Conservation (phyloP, 2,113 vertebrate species). For the Chauna torquata region DNA sequence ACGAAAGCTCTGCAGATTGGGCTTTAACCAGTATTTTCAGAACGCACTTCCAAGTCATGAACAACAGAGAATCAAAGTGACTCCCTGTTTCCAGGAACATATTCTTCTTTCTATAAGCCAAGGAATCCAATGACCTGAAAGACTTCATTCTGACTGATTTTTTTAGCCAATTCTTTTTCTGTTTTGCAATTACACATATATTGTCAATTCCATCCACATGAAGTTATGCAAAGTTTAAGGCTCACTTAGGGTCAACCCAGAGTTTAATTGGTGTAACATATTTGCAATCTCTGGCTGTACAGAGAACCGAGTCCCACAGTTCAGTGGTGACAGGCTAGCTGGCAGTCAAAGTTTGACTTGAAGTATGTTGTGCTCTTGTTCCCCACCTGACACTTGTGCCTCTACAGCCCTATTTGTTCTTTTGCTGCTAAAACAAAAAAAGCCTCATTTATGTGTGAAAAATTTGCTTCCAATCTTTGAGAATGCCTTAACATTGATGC, state of each 20-base stretch:
- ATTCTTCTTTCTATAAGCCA: not conserved
- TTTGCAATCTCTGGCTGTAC: not conserved
- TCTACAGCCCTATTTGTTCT: not conserved
- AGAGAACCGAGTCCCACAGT: not conserved
- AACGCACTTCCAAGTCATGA: not conserved
- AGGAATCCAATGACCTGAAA: not conserved
- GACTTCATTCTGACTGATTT: not conserved
- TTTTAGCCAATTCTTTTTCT: not conserved
- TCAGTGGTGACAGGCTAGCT: not conserved
- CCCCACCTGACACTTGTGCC: fast-evolving
- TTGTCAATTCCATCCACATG: not conserved
- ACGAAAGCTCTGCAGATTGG: not conserved
- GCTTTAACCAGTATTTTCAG: not conserved
- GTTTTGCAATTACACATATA: not conserved
- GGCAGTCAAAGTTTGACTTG: not conserved
- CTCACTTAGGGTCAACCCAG: not conserved
- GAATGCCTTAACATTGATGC: not conserved
- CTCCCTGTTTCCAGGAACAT: not conserved
- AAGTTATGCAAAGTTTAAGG: not conserved
- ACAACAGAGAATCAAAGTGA: not conserved
- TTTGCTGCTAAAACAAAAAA: not conserved
- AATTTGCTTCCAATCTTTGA: not conserved
- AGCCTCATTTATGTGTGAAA: not conserved
- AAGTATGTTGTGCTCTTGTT: not conserved
- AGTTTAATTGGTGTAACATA: not conserved